Evolutionary conservation across 2,113 vertebrate genomes (phyloP), one percentile per base, ranked within the genome.

Genomic region (Sakesphorus luctuosus): DNA sequence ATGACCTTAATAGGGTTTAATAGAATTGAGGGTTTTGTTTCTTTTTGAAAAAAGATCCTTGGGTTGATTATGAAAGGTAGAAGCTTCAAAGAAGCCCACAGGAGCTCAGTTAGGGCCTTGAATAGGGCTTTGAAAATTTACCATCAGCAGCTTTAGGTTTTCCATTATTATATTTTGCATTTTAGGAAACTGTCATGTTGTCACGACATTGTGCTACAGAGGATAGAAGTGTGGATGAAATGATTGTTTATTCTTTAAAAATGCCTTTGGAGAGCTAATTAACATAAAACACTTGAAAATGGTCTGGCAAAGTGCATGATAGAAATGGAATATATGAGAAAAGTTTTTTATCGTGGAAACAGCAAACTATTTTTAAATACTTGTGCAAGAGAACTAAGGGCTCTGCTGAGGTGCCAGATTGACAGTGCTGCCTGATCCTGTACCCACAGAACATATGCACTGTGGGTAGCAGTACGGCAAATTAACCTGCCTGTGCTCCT

Each of bases 41-140:
- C 6, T 63, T 19, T 92, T 90, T 80, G 25, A 33, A 63, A 88
- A 88, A 88, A 84, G 43, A 76, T 31, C 43, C 38, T 59, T 88
- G 35, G 14, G 44, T 90, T 94, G 85, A 84, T 89, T 91, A 86
- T 20, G 44, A 83, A 85, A 91, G 21, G 55, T 80, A 29, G 84
- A 91, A 58, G 88, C 82, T 94, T 93, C 94, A 96, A 91, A 95
- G 74, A 21, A 84, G 56, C 73, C 73, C 61, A 18, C 2, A 3
- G 73, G 59, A 93, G 55, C 59, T 88, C 89, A 90, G 79, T 52
- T 96, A 82, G 13, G 67, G 50, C 72, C 59, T 80, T 92, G 76
- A 83, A 73, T 17, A 52, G 43, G 36, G 63, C 85, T 97, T 95
- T 97, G 90, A 97, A 96, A 82, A 85, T 28, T 79, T 76, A 83